A percentile compares a stretch with the other conserved stretches of the same genome.
Conservation (phyloP, 2,888 invertebrate genomes). For the Drosophila rellima region DNA sequence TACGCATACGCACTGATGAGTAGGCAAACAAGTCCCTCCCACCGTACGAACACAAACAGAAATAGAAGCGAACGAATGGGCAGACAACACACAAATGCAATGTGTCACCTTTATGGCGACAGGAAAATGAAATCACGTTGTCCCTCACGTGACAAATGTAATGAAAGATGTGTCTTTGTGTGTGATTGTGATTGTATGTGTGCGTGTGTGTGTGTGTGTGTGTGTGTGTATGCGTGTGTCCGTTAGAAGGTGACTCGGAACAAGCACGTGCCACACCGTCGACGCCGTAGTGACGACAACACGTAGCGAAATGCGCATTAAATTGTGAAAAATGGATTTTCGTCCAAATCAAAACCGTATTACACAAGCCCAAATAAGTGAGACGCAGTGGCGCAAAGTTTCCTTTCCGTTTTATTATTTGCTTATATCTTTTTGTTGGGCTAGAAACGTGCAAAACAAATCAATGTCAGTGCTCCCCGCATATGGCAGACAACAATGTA, state of each 20-base stretch:
- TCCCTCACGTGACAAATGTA: slow-evolving; percentile 81
- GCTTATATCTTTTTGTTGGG: slow-evolving; percentile 6
- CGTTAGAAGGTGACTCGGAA: slow-evolving; percentile 26
- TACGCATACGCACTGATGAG: slow-evolving; percentile 62
- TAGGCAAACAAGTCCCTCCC: slow-evolving; percentile 31
- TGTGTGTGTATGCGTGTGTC: slow-evolving; percentile 44
- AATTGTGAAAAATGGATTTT: slow-evolving; percentile 81
- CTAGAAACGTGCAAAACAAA: slow-evolving; percentile 65
- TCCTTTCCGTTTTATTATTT: slow-evolving; percentile 8
- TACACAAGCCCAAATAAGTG: slow-evolving; percentile 71
- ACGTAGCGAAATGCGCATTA: slow-evolving; percentile 80
- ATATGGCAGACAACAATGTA: slow-evolving; percentile 42
- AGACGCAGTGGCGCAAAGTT: slow-evolving; percentile 51
- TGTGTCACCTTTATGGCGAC: slow-evolving; percentile 81
- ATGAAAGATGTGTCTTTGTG: slow-evolving; percentile 70
- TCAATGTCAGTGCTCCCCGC: slow-evolving; percentile 62
- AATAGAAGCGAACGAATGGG: slow-evolving; percentile 10
- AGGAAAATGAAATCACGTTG: slow-evolving; percentile 82
- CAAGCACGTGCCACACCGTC: slow-evolving; percentile 62
- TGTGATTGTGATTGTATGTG: slow-evolving; percentile 20
- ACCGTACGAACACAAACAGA: not conserved
- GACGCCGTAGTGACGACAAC: slow-evolving; percentile 68
- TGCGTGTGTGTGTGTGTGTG: slow-evolving; percentile 48
- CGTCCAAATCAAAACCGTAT: slow-evolving; percentile 80
- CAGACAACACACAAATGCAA: slow-evolving; percentile 64